Evolutionary conservation across 2,113 vertebrate species (phyloP).

Genomic region (Nematolebias whitei): DNA sequence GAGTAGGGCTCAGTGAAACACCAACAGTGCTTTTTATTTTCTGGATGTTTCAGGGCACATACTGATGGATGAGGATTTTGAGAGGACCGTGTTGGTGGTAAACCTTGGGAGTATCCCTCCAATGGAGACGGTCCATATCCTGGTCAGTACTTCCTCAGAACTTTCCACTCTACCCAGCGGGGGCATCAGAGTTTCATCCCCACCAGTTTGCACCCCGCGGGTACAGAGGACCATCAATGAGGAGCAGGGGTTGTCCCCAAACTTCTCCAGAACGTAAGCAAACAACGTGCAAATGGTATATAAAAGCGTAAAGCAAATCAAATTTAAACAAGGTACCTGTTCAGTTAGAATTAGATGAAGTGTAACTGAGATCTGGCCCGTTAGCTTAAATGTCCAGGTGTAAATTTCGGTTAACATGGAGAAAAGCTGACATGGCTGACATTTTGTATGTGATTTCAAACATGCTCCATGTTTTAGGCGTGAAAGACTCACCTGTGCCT

Average conservation of each 20-base stretch:
- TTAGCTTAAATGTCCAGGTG: background rate
- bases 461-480: slow-evolving; percentile 61
- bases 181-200: slow-evolving; percentile 86
- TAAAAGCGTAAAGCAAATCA: no score
- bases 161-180: slow-evolving; percentile 88
- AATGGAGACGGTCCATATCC: slow-evolving; percentile 87
- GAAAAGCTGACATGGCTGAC: no score
- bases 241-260: slow-evolving; percentile 75
- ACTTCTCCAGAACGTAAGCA: slow-evolving; percentile 82
- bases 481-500: slow-evolving; percentile 70
- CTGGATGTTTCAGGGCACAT: slow-evolving; percentile 78
- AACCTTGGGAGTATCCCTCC: slow-evolving; percentile 89
- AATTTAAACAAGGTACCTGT: background rate
- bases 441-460: background rate
- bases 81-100: slow-evolving; percentile 88
- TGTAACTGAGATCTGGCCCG: background rate
- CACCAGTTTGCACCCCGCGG: slow-evolving; percentile 86
- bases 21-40: no score
- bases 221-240: slow-evolving; percentile 85
- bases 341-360: background rate
- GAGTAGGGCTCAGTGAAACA: no score
- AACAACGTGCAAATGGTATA: background rate
- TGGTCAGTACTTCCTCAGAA: slow-evolving; percentile 95
- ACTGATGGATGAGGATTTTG: slow-evolving; percentile 90
- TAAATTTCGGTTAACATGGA: no score